Conservation (phyloP, 2,113 vertebrate species). For the Macroglossus sobrinus region DNA sequence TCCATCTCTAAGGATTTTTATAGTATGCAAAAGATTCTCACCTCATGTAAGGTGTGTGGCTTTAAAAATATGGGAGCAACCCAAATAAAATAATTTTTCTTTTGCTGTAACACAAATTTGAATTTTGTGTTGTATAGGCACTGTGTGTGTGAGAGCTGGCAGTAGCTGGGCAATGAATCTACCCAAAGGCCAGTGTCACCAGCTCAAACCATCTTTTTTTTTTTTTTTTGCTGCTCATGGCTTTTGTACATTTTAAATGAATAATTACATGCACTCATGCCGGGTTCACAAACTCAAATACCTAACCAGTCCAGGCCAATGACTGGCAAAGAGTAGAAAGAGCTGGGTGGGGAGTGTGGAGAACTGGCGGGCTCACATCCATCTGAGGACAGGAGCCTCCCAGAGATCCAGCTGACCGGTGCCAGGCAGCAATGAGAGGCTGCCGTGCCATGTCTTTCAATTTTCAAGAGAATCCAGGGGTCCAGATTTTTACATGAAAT, state of each 20-base stretch:
- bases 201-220: neutral
- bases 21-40: neutral
- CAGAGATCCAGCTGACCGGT: neutral
- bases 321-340: neutral
- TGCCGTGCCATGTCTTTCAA: neutral
- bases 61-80: neutral
- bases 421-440: neutral
- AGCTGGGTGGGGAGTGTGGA: neutral
- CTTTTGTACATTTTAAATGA: neutral
- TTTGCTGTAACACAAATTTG: neutral
- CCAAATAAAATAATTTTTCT: neutral
- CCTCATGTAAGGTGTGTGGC: neutral
- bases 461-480: slow-evolving; percentile 17
- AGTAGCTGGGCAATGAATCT: neutral
- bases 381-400: neutral
- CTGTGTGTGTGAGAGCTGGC: neutral
- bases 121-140: neutral
- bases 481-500: neutral
- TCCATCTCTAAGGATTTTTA: neutral
- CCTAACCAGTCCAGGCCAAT: neutral
- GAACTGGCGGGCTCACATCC: neutral
- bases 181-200: neutral
- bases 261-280: neutral
- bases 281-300: neutral
- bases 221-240: neutral